Percentiles rank a stretch among this genome's conserved stretches.
phyloP scores from a whole-genome alignment of 30 jellyfish, hydroid and myxozoan species.

The Hydractinia echinata region DNA sequence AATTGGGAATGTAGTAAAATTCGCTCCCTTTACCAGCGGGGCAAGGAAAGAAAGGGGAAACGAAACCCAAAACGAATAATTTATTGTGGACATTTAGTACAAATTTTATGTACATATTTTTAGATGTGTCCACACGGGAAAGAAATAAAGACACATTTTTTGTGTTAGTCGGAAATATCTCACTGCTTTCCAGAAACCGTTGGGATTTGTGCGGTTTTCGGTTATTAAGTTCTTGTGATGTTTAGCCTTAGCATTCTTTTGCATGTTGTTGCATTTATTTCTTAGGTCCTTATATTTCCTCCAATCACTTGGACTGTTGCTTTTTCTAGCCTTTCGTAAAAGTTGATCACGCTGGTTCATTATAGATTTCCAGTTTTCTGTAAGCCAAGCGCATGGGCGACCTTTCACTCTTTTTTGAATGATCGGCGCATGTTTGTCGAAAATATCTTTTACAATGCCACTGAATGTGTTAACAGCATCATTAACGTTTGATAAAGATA shows the following conservation, averaged over 20 bases:
- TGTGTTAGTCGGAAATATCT: background rate
- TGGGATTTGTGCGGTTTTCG: slow-evolving; percentile 34
- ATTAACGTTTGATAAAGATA: slow-evolving; percentile 5
- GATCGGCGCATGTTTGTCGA: slow-evolving; percentile 2
- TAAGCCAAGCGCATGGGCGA: slow-evolving; percentile 2
- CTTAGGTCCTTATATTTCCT: background rate
- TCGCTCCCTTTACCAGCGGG: too few species aligned
- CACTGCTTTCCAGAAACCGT: background rate
- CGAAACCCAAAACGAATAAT: too few species aligned
- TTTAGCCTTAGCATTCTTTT: slow-evolving; percentile 12
- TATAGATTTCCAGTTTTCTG: background rate
- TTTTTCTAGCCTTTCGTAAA: slow-evolving; percentile 16
- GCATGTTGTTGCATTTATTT: slow-evolving; percentile 21
- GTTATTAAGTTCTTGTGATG: slow-evolving; percentile 19
- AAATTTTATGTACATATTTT: background rate
- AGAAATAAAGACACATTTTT: too few species aligned
- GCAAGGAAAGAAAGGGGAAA: too few species aligned
- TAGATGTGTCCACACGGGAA: slow-evolving; percentile 8
- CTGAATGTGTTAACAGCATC: background rate
- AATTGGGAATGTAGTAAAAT: too few species aligned
- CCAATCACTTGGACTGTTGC: slow-evolving; percentile 28
- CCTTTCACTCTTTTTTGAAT: too few species aligned
- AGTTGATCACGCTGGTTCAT: slow-evolving; percentile 24
- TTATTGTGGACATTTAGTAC: too few species aligned
- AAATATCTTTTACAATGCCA: background rate